These are phyloP conservation scores for Philereme transversata DNA, from an alignment of 2,888 invertebrate genomes.

Conservation along the genomic window DNA sequence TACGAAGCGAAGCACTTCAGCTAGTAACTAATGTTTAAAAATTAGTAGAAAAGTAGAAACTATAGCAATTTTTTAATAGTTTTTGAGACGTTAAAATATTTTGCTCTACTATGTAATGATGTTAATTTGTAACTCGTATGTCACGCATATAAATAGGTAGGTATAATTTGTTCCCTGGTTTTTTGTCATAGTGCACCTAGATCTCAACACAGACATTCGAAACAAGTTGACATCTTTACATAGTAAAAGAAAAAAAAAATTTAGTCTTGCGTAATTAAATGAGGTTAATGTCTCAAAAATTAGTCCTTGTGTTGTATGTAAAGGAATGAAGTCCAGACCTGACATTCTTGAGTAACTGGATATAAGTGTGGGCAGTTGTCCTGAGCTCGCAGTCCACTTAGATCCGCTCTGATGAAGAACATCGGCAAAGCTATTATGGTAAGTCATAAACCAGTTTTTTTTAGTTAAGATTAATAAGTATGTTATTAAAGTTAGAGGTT, in stretches of 20 bases:
- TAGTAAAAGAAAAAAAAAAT: neutral
- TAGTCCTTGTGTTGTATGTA: constrained; percentile 61
- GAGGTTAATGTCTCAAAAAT: constrained; percentile 56
- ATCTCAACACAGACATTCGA: too few species aligned
- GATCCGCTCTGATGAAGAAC: constrained; percentile 60
- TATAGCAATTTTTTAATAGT: too few species aligned
- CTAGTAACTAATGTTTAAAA: too few species aligned
- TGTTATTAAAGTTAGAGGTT: constrained; percentile 12
- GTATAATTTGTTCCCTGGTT: too few species aligned
- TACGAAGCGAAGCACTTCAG: too few species aligned
- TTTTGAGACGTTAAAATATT: too few species aligned
- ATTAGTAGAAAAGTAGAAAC: too few species aligned
- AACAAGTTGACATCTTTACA: too few species aligned
- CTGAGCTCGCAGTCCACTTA: constrained; percentile 63
- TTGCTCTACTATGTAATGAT: too few species aligned
- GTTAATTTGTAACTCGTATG: too few species aligned
- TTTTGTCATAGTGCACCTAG: too few species aligned
- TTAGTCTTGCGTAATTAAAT: constrained; percentile 44
- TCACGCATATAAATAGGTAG: too few species aligned
- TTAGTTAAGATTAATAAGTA: constrained; percentile 12
- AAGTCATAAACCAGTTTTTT: constrained; percentile 57
- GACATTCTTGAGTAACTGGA: constrained; percentile 76
- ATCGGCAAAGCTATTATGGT: constrained; percentile 63
- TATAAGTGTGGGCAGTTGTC: constrained; percentile 73
- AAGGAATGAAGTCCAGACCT: constrained; percentile 79